Base-by-base conservation (phyloP, 1,140 invertebrate species). In the Ruditapes philippinarum region DNA sequence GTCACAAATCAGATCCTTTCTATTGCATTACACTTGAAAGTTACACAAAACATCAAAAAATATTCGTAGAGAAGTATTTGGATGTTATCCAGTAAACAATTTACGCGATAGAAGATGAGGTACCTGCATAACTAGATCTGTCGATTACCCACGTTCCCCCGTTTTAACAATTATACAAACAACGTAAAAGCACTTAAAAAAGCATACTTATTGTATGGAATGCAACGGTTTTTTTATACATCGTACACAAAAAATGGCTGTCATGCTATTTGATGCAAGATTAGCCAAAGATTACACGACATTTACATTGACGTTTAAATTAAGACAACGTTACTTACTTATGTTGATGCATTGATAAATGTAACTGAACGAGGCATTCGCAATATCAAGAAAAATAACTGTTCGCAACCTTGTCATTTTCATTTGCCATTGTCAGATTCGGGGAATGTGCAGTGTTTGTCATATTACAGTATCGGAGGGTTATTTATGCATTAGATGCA, bases 61-160 rank as follows among this genome's bases (percentile, higher is more conserved):
- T 28, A 62, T 62, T 62, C 57, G n/a, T 62, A 62, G 25, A 62
- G 57, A 62, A 62, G 57, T 62, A 62, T 62, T 62, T 62, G 57
- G 57, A 62, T 28, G 28, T 28, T 5, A 1, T 62, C 57, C 57
- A 62, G 57, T 62, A 62, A 62, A 62, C 57, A 62, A 28, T 62
- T 62, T 62, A 62, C 57, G 3, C 19, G n/a, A 14, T 28, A 28
- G 25, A 57, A 28, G 57, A 62, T 25, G 57, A 28, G 57, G n/a
- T 62, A 62, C 25, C 57, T 25, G 14, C 28, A 28, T 62, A 62
- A 62, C 57, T 28, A 62, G 57, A n/a, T 62, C 57, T 62, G 57
- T 62, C 57, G 22, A 62, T 62, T n/a, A 62, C 14, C n/a, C 25
- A 7, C n/a, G n/a, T n/a, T 25, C 25, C n/a, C n/a, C 28, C 57